These are phyloP conservation scores for Gerosis bhagava DNA, from an alignment of 2,888 invertebrate genomes.

Conservation along the genomic window DNA sequence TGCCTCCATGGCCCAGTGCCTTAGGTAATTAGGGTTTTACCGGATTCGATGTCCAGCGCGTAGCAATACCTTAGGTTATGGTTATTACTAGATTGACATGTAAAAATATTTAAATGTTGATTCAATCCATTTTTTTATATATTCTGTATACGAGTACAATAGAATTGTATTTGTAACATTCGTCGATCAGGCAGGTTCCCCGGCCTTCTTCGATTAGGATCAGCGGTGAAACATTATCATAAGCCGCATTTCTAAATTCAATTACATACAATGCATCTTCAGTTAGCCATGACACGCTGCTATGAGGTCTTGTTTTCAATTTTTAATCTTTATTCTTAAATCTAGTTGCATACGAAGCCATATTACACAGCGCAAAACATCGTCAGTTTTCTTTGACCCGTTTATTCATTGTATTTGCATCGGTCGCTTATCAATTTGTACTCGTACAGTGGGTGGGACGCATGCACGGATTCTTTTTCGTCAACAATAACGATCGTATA, in stretches of 20 bases:
- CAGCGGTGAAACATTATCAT: not conserved
- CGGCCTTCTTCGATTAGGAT: not conserved
- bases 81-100: too few relatives aligned
- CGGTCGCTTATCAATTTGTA: constrained; percentile 2
- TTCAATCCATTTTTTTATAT: too few relatives aligned
- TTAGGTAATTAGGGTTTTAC: too few relatives aligned
- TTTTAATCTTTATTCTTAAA: constrained; percentile 7
- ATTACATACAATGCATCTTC: constrained; percentile 2
- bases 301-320: constrained; percentile 1
- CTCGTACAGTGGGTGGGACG: too few relatives aligned
- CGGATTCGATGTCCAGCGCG: too few relatives aligned
- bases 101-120: too few relatives aligned
- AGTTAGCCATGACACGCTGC: constrained; percentile 10
- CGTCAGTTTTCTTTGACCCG: constrained; percentile 6
- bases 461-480: too few relatives aligned
- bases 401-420: constrained; percentile 3
- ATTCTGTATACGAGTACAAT: too few relatives aligned
- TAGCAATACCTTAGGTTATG: too few relatives aligned
- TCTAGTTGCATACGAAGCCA: constrained; percentile 12
- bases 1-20: too few relatives aligned
- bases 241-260: constrained; percentile 16
- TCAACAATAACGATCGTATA: too few relatives aligned
- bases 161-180: not conserved
- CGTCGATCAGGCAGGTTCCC: not conserved
- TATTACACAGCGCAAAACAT: not conserved